These are phyloP conservation scores for Bubo bubo DNA, from an alignment of 2,113 vertebrate species.

Conservation along the genomic window DNA sequence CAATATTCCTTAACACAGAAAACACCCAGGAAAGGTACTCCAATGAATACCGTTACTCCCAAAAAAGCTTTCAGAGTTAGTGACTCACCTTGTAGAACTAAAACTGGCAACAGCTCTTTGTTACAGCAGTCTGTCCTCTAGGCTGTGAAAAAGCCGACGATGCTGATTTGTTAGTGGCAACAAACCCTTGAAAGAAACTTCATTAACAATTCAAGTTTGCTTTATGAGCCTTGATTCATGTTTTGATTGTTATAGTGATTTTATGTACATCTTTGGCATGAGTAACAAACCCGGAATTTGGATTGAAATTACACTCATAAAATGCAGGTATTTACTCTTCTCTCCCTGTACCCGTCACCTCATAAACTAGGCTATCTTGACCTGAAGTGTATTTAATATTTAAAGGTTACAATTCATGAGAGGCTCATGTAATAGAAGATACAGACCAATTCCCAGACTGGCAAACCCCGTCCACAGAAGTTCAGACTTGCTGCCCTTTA, in stretches of 20 bases:
- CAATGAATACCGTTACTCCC: background rate
- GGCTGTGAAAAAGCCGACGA: background rate
- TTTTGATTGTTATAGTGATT: slow-evolving; percentile 53
- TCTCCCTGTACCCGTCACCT: background rate
- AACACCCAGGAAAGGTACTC: background rate
- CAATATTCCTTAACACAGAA: background rate
- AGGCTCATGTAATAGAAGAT: background rate
- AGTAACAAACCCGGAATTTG: background rate
- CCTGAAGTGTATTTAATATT: background rate
- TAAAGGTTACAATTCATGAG: background rate
- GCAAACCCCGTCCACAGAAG: background rate
- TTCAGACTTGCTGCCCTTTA: background rate
- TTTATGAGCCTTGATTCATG: slow-evolving; percentile 51
- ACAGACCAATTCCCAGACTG: background rate
- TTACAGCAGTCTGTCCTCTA: background rate
- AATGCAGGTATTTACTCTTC: slow-evolving; percentile 33
- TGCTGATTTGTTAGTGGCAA: slow-evolving; percentile 19
- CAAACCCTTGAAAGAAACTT: slow-evolving; percentile 34
- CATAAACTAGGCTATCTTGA: background rate
- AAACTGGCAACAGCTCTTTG: background rate
- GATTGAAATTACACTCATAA: slow-evolving; percentile 14
- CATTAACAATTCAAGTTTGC: slow-evolving; percentile 33
- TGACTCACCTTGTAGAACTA: background rate
- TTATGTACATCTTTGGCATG: slow-evolving; percentile 16
- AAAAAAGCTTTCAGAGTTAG: background rate